Conservation (phyloP, 2,888 invertebrate species). For the Lasioglossum vierecki region DNA sequence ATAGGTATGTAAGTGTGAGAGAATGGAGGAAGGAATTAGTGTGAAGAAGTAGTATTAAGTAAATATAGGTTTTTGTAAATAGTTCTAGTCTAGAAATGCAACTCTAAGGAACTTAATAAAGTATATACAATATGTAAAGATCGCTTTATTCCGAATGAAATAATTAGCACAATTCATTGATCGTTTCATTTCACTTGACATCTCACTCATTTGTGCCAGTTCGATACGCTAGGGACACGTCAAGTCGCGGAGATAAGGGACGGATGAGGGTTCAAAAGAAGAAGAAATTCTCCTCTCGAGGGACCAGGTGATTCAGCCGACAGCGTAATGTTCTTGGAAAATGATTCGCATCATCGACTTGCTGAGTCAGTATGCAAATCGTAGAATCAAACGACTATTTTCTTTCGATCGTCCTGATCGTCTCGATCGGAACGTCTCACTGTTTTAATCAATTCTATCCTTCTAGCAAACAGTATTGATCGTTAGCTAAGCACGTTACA, state of each 20-base stretch:
- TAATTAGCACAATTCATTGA: background rate
- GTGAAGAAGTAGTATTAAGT: too few relatives aligned
- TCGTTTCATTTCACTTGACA: background rate
- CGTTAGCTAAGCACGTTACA: too few relatives aligned
- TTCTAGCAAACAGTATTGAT: background rate
- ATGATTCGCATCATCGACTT: background rate
- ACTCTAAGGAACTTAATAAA: too few relatives aligned
- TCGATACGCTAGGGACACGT: background rate
- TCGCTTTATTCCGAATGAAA: background rate
- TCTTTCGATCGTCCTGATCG: background rate
- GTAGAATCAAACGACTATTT: background rate
- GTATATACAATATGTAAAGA: too few relatives aligned
- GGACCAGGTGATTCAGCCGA: background rate
- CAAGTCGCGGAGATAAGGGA: background rate
- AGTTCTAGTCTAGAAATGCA: too few relatives aligned
- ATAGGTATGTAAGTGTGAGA: too few relatives aligned
- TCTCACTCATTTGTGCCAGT: background rate
- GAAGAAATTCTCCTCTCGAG: background rate
- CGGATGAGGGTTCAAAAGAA: background rate
- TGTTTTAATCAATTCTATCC: background rate
- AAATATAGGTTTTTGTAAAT: too few relatives aligned
- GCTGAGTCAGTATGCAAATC: background rate
- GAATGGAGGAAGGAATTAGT: too few relatives aligned
- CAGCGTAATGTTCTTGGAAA: background rate
- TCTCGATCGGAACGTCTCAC: background rate